These are phyloP conservation scores for Pygathrix nemaeus DNA, from an alignment of 2,113 vertebrate species.

Conservation along the genomic window DNA sequence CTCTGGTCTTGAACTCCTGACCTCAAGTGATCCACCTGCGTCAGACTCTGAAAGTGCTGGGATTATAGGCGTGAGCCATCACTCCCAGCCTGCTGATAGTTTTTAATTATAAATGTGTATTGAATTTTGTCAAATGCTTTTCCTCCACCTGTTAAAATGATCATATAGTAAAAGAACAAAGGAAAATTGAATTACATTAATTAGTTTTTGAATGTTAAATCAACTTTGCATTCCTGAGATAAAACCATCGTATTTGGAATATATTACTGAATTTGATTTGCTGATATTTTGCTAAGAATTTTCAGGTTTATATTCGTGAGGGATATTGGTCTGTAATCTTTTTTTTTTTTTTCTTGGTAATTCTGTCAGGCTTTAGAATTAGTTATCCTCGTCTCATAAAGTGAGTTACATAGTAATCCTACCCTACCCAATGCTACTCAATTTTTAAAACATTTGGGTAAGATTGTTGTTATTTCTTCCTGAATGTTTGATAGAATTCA, in stretches of 20 bases:
- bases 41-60: no score
- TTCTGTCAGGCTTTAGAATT: conserved; percentile 3
- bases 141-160: neutral
- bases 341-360: neutral
- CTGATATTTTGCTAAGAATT: conserved; percentile 20
- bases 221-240: neutral
- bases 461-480: neutral
- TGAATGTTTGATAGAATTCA: conserved; percentile 24
- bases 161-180: neutral
- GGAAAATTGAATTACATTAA: neutral
- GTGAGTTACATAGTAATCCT: neutral
- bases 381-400: neutral
- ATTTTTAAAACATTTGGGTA: neutral
- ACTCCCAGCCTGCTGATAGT: neutral
- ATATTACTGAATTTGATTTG: conserved; percentile 16
- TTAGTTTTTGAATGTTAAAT: conserved; percentile 19
- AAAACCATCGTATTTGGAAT: neutral
- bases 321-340: neutral
- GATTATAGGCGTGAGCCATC: no score
- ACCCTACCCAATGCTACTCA: neutral
- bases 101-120: neutral
- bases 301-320: neutral
- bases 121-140: conserved; percentile 26
- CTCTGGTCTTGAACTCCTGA: no score
- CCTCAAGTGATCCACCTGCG: no score